Percentiles rank a stretch among this genome's conserved stretches.
Evolutionary conservation across 2,888 invertebrate genomes (phyloP).

Genomic region (Amiota communis): DNA sequence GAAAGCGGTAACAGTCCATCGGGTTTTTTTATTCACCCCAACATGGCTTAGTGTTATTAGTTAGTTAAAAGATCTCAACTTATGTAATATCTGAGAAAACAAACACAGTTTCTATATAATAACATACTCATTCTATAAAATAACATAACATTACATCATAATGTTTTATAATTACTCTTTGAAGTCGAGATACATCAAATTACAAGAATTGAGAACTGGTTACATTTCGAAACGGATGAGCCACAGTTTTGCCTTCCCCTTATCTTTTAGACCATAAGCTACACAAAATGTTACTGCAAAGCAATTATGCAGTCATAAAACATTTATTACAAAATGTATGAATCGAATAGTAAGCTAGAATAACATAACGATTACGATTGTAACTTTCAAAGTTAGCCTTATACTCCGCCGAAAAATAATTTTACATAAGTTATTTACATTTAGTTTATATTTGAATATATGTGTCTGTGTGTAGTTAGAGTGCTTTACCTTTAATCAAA

Average conservation of each 20-base stretch:
- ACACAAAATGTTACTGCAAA: not conserved
- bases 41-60: slow-evolving; percentile 8
- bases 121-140: too few species aligned
- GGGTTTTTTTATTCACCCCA: not conserved
- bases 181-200: too few species aligned
- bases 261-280: not conserved
- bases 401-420: slow-evolving; percentile 15
- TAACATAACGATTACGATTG: not conserved
- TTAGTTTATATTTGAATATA: not conserved
- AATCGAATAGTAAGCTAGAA: not conserved
- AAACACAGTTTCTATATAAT: too few species aligned
- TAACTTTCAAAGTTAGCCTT: slow-evolving; percentile 17
- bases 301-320: not conserved
- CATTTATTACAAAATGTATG: not conserved
- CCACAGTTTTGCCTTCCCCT: too few species aligned
- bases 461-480: not conserved
- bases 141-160: too few species aligned
- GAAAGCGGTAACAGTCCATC: too few species aligned
- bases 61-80: slow-evolving; percentile 10
- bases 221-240: too few species aligned
- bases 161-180: too few species aligned
- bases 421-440: not conserved
- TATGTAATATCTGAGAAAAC: not conserved
- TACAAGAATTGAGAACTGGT: too few species aligned
- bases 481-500: not conserved